Evolutionary conservation across 2,888 invertebrate genomes (phyloP).

Genomic region (Cheilosia vernalis): DNA sequence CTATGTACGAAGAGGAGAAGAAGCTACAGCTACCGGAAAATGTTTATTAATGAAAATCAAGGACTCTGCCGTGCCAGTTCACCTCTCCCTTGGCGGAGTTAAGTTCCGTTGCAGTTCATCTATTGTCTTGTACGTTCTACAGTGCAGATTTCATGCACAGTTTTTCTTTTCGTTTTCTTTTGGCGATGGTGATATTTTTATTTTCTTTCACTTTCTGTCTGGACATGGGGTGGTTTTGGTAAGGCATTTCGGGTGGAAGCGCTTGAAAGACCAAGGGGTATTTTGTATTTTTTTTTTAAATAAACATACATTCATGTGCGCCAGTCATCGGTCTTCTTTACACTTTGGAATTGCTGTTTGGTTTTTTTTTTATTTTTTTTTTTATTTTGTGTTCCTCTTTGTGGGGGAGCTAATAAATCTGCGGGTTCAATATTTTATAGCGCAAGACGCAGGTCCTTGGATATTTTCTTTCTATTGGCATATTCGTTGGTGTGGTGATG

Average conservation of each 20-base stretch:
- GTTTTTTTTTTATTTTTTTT: slow-evolving; percentile 5
- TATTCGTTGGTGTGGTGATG: slow-evolving; percentile 1
- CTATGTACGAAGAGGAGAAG: slow-evolving; percentile 7
- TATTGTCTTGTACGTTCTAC: slow-evolving; percentile 43
- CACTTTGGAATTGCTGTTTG: neutral
- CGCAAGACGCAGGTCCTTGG: slow-evolving; percentile 46
- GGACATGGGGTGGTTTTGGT: slow-evolving; percentile 24
- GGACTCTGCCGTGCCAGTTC: slow-evolving; percentile 47
- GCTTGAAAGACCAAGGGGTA: neutral
- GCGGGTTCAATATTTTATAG: neutral
- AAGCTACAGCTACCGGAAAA: slow-evolving; percentile 55
- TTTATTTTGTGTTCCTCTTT: slow-evolving; percentile 8
- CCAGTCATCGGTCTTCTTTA: slow-evolving; percentile 22
- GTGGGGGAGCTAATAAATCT: slow-evolving; percentile 30
- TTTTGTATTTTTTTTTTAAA: neutral
- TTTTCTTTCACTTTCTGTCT: slow-evolving; percentile 63
- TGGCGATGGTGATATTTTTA: neutral
- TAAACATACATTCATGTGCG: slow-evolving; percentile 52
- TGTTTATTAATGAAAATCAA: slow-evolving; percentile 74
- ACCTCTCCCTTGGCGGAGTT: slow-evolving; percentile 2
- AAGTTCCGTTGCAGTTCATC: slow-evolving; percentile 49
- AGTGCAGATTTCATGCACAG: slow-evolving; percentile 27
- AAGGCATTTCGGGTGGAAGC: slow-evolving; percentile 13
- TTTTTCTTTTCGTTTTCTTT: neutral
- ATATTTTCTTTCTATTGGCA: slow-evolving; percentile 22